These are phyloP conservation scores for Megaustenia siamemsis DNA, from an alignment of 2,888 invertebrate genomes.

Conservation along the genomic window DNA sequence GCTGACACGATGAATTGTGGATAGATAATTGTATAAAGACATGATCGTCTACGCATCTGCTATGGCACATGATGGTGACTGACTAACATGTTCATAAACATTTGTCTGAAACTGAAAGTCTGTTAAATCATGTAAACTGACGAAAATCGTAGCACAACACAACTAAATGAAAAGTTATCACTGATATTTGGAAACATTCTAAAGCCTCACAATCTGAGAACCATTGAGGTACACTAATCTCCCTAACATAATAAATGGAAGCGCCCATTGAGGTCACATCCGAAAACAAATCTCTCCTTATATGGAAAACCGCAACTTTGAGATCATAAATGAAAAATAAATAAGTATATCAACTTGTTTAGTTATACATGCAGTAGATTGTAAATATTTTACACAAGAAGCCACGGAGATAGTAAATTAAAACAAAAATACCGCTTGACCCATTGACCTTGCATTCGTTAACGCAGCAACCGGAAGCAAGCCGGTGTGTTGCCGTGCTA, in stretches of 20 bases:
- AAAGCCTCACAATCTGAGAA: too few relatives aligned
- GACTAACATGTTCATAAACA: too few relatives aligned
- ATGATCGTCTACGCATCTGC: too few relatives aligned
- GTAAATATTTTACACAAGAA: not conserved
- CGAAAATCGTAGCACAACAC: too few relatives aligned
- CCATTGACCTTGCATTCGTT: constrained; percentile 24
- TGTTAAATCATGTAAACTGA: too few relatives aligned
- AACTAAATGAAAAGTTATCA: too few relatives aligned
- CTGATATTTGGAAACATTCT: too few relatives aligned
- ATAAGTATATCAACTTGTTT: not conserved
- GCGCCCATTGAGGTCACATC: constrained; percentile 33
- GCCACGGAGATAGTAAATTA: not conserved
- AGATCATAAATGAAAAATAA: not conserved
- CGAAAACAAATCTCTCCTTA: constrained; percentile 40
- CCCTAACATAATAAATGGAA: constrained; percentile 33
- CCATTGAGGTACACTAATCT: not conserved
- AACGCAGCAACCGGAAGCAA: constrained; percentile 31
- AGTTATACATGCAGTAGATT: not conserved
- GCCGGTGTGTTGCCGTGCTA: constrained; percentile 27
- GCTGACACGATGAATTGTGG: too few relatives aligned
- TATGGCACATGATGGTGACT: too few relatives aligned
- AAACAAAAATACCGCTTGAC: not conserved
- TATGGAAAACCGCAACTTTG: constrained; percentile 22
- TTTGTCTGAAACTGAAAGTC: too few relatives aligned
- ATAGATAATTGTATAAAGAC: too few relatives aligned